phyloP scores from a whole-genome alignment of 2,113 vertebrate genomes.

The Aptenodytes forsteri region DNA sequence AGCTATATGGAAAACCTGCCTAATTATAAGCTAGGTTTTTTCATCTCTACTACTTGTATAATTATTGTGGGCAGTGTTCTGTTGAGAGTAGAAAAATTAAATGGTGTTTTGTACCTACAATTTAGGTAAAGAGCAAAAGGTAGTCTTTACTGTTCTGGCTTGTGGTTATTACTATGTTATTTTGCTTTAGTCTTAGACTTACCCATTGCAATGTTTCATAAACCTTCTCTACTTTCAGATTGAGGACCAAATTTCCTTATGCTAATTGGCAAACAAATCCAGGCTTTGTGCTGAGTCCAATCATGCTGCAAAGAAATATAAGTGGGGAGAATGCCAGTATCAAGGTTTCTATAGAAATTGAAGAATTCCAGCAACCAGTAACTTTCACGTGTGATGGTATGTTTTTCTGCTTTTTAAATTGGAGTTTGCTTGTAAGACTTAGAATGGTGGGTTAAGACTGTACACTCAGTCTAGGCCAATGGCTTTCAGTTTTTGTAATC shows the following conservation, averaged over 20 bases:
- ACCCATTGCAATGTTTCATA: not conserved
- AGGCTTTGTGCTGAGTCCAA: conserved; percentile 90
- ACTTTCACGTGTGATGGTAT: conserved; percentile 98
- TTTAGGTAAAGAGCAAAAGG: not conserved
- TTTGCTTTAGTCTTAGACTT: not conserved
- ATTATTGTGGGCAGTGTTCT: not conserved
- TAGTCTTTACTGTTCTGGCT: not conserved
- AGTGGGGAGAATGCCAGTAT: conserved; percentile 88
- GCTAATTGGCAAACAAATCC: conserved; percentile 82
- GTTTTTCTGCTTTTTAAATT: not conserved
- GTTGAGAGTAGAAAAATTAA: not conserved
- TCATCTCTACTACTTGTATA: not conserved
- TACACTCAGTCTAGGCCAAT: not conserved
- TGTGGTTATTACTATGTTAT: not conserved
- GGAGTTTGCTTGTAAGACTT: not conserved
- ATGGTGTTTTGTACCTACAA: not conserved
- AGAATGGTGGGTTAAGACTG: not conserved
- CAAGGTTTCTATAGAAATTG: conserved; percentile 96
- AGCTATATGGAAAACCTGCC: not conserved
- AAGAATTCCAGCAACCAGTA: conserved; percentile 92
- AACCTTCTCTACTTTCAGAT: conserved; percentile 73
- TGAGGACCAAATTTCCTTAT: conserved; percentile 84
- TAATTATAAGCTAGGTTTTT: not conserved
- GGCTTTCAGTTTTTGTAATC: not conserved
- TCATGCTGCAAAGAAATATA: conserved; percentile 85